Base-by-base conservation (phyloP, 2,888 invertebrate species). In the Gortyna flavago region DNA sequence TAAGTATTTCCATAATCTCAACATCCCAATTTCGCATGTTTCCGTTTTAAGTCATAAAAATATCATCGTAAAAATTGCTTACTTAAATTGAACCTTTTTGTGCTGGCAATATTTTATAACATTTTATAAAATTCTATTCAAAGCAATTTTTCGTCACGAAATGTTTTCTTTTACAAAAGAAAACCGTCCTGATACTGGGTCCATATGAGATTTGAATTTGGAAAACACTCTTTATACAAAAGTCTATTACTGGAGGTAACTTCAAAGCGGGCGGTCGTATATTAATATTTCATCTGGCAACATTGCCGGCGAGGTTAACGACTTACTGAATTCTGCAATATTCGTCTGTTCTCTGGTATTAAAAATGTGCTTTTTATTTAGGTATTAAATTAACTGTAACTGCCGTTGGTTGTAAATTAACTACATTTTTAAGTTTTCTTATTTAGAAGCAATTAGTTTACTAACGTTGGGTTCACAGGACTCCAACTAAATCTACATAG, bases 261-360 rank as follows among this genome's bases (percentile, higher is more conserved):
- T 89, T 91, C 90, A 90, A 90, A 91, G 88, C 81, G 77, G 70
- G 75, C 77, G 82, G 76, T 88, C 84, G 86, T 83, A 85, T 88
- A 90, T 91, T 88, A 88, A 87, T 91, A 91, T 91, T 90, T 89
- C 83, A 90, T 88, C 85, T 84, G 81, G 85, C 86, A 91, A 88
- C 88, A 87, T 81, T 69, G 86, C 85, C 80, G 51, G 83, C 44
- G 85, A 81, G 88, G 85, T 87, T 79, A 90, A 90, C 85, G 87
- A 87, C 87, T 87, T 85, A 74, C 83, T 86, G 85, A 86, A 88
- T 88, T 85, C 83, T 83, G 81, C 78, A 86, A 84, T 84, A 65
- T 86, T 88, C 74, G 79, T 74, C 79, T 82, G 64, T 76, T 73
- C 74, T 70, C 64, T 51, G 70, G 70, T 73, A 77, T 82, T 62